Evolutionary conservation across 2,888 invertebrate species (phyloP), one percentile per base, ranked within the genome.

Genomic region (Drosophila mimetica): DNA sequence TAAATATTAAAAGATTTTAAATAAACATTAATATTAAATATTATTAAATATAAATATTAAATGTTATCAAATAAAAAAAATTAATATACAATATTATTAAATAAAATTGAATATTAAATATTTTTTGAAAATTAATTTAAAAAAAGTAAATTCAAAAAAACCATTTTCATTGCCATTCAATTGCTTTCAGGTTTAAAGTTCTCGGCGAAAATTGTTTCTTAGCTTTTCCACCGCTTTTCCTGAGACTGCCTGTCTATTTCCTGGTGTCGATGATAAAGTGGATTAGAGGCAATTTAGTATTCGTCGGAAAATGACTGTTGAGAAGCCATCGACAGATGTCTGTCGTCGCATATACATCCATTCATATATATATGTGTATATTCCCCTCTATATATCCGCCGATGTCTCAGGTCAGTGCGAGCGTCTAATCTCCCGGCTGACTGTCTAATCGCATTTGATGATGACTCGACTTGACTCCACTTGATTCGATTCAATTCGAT

Each of bases 401-500:
- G 42, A 55, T 58, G 44, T 66, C 51, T 44, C 47, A 57, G 67
- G 55, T 71, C 66, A 42, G 36, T 51, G 66, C 47, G 55, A 63
- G 28, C 48, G 64, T 46, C 69, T 69, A 71, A 69, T 71, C 69
- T 71, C 52, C 25, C 41, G 47, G 36, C 54, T 72, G 60, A 63
- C 61, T 72, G 79, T 79, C 74, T 76, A 70, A 85, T 85, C 76
- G 64, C 60, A 57, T 73, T 51, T 63, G 74, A 85, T 79, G 83
- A 79, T 76, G 70, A 79, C 76, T 76, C 52, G 82, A 66, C 76
- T 82, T 37, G 71, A 71, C 72, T 44, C 71, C 71, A 58, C 71
- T 67, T 48, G 69, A 66, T 55, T 53, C 46, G 39, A 41, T 39
- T 59, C 37, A 14, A 20, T 41, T 41, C 41, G 22, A 11, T 13